phyloP scores from a whole-genome alignment of 2,797 vertebrate species.

The Erpetoichthys calabaricus region DNA sequence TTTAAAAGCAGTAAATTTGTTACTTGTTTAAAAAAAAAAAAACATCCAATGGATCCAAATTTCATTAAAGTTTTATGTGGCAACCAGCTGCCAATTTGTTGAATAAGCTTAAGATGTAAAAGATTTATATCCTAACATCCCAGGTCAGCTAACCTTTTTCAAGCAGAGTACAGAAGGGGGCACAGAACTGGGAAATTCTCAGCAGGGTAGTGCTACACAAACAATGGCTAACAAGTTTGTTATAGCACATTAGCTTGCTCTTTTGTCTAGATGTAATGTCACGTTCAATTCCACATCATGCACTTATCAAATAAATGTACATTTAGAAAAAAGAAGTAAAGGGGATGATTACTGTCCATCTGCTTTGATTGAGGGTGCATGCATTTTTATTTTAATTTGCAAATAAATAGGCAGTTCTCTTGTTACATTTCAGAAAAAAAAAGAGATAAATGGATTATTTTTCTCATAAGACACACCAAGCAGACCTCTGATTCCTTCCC shows the following conservation, averaged over 20 bases:
- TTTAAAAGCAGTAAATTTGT: background rate
- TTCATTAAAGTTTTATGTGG: conserved; percentile 29
- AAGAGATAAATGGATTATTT: too few species aligned
- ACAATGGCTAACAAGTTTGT: conserved; percentile 79
- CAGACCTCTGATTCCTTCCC: too few species aligned
- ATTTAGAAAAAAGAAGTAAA: too few species aligned
- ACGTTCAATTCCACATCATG: conserved; percentile 72
- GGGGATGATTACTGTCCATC: too few species aligned
- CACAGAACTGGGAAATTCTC: conserved; percentile 49
- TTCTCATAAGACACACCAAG: too few species aligned
- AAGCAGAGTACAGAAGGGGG: conserved; percentile 42
- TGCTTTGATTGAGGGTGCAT: too few species aligned
- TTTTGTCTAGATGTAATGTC: conserved; percentile 88
- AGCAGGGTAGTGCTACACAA: conserved; percentile 56
- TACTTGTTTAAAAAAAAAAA: background rate
- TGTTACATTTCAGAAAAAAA: too few species aligned
- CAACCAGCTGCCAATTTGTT: conserved; percentile 32
- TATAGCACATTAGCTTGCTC: conserved; percentile 87
- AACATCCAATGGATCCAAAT: conserved; percentile 16
- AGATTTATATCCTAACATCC: conserved; percentile 43
- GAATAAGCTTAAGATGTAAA: conserved; percentile 34
- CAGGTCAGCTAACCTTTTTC: conserved; percentile 68
- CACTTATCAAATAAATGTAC: conserved; percentile 46
- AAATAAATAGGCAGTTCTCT: too few species aligned
- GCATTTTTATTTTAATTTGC: too few species aligned